These are phyloP conservation scores for Phasianus colchicus DNA, from an alignment of 2,113 vertebrate species.

Conservation along the genomic window DNA sequence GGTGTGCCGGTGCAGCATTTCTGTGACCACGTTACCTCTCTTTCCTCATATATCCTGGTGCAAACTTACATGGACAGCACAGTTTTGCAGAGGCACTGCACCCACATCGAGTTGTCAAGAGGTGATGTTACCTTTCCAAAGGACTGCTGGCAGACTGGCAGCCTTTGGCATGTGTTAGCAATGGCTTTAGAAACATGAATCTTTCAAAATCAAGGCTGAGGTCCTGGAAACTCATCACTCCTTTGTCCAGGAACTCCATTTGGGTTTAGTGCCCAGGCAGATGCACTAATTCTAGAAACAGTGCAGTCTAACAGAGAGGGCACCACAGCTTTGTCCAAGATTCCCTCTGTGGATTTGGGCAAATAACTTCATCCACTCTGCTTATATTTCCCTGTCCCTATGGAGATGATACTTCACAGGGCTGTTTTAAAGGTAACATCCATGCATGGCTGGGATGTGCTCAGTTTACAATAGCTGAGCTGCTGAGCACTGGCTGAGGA, in stretches of 20 bases:
- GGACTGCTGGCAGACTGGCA: background rate
- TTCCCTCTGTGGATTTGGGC: background rate
- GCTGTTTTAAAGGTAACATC: background rate
- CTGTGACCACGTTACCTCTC: background rate
- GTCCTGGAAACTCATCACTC: background rate
- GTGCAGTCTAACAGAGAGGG: background rate
- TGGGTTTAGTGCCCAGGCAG: background rate
- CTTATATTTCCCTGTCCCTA: background rate
- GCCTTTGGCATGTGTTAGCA: background rate
- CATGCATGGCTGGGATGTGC: background rate
- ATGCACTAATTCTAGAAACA: background rate
- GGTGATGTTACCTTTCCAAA: background rate
- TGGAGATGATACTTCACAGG: background rate
- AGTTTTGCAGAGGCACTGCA: background rate
- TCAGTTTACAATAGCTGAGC: slow-evolving; percentile 9
- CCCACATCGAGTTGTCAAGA: background rate
- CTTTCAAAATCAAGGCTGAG: background rate
- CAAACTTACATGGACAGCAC: background rate
- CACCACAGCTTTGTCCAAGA: background rate
- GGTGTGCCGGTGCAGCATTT: background rate
- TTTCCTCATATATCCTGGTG: background rate
- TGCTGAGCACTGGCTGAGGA: slow-evolving; percentile 11
- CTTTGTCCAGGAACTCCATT: background rate
- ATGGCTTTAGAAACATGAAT: background rate
- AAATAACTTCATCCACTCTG: background rate